Evolutionary conservation across 2,797 vertebrate genomes (phyloP).

Genomic region (Mastacembelus armatus): DNA sequence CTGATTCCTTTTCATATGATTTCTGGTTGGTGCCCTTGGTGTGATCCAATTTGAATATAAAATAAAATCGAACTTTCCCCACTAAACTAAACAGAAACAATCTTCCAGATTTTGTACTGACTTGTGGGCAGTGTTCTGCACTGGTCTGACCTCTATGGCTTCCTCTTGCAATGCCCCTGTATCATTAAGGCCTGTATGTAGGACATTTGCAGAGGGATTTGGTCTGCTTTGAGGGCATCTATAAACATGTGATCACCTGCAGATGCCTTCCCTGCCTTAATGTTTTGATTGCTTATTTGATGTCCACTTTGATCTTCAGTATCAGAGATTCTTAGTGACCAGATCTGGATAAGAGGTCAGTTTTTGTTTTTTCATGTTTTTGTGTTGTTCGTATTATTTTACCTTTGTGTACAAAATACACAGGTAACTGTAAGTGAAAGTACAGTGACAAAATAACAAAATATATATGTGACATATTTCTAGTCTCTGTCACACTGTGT

Average conservation of each 20-base stretch:
- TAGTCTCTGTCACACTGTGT: no score
- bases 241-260: slow-evolving; percentile 13
- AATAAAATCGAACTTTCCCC: no score
- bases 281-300: slow-evolving; percentile 10
- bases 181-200: slow-evolving; percentile 26
- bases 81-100: background rate
- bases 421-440: no score
- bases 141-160: background rate
- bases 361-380: background rate
- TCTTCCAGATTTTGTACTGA: background rate
- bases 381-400: background rate
- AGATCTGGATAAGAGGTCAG: background rate
- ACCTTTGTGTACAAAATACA: no score
- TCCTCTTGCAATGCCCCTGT: background rate
- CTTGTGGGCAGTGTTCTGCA: background rate
- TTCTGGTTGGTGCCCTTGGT: no score
- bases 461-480: no score
- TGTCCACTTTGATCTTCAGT: background rate
- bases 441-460: no score
- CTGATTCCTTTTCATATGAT: no score
- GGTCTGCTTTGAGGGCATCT: slow-evolving; percentile 34
- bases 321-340: background rate
- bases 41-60: no score
- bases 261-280: background rate
- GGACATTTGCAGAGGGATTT: slow-evolving; percentile 28